These are phyloP conservation scores for Beris chalybata DNA, from an alignment of 2,888 invertebrate species.

Conservation along the genomic window DNA sequence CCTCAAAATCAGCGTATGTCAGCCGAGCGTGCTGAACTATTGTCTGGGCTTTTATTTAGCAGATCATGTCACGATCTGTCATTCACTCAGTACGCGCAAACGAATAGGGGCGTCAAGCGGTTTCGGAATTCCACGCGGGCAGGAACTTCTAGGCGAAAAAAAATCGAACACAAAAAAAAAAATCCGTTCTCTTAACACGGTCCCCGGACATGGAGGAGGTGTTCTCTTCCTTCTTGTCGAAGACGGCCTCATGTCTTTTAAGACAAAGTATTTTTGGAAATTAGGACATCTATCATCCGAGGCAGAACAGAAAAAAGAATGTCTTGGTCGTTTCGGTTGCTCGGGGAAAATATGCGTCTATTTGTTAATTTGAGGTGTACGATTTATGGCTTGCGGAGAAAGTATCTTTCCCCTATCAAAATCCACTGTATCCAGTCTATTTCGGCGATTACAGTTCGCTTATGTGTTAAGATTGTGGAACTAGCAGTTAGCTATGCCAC, in stretches of 20 bases:
- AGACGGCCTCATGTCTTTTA: slow-evolving; percentile 16
- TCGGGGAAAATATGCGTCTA: slow-evolving; percentile 20
- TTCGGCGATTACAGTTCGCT: too few species aligned
- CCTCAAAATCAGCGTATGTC: slow-evolving; percentile 15
- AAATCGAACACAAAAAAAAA: too few species aligned
- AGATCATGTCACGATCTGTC: slow-evolving; percentile 26
- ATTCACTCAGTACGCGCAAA: slow-evolving; percentile 8
- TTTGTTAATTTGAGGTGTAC: slow-evolving; percentile 19
- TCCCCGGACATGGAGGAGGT: slow-evolving; percentile 20
- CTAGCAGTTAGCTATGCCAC: too few species aligned
- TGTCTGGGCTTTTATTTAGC: slow-evolving; percentile 6
- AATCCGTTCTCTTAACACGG: neutral
- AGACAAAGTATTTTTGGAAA: slow-evolving; percentile 33
- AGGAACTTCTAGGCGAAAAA: slow-evolving; percentile 18
- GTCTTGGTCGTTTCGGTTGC: slow-evolving; percentile 5
- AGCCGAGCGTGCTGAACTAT: slow-evolving; percentile 14
- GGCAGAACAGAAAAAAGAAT: slow-evolving; percentile 12
- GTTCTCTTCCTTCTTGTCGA: slow-evolving; percentile 7
- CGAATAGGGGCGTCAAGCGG: slow-evolving; percentile 19
- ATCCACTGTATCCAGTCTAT: too few species aligned
- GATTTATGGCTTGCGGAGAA: slow-evolving; percentile 7
- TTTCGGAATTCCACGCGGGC: slow-evolving; percentile 9
- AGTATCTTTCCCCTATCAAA: too few species aligned
- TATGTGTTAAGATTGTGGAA: too few species aligned
- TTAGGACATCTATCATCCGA: slow-evolving; percentile 30